Evolutionary conservation across 2,113 vertebrate species (phyloP), one percentile per base, ranked within the genome.

Genomic region (Hydrochoerus hydrochaeris): DNA sequence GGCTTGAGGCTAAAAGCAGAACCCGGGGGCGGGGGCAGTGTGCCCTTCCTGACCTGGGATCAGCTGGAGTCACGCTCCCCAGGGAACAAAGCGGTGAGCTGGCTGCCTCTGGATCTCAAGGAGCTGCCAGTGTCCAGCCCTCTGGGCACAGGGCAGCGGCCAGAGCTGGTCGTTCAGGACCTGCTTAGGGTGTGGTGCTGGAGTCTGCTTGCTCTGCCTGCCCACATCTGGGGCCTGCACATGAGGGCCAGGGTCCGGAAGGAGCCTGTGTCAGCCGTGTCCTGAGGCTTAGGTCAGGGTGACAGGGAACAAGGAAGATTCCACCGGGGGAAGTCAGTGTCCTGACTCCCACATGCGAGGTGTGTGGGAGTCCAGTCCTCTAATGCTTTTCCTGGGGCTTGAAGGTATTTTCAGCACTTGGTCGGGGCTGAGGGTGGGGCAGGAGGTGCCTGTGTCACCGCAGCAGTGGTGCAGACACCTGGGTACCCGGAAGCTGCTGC

Each of bases 1-100:
- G 91, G 94, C 92, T 46, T 0, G 5, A 38, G 71, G 91, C 97
- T 97, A 95, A 97, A 97, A 97, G 96, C 95, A 94, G 96, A 96
- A 91, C n/a, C 52, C 0, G 83, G 91, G 85, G 89, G 94, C 14
- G 91, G 85, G 63, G 78, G 95, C 78, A 86, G 87, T 62, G 80
- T 63, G 88, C 95, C 97, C 96, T 96, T 95, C 46, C 85, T 63
- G 60, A 88, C 93, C 96, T 30, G 0, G 2, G 77, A 77, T 90
- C 85, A 20, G 35, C 14, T 11, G 69, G 71, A 95, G 77, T 38
- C 60, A 6, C 60, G 63, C 10, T 85, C 91, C 78, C 38, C n/a
- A n/a, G 75, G 85, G 63, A 91, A 81, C 62, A 81, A 44, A 58
- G 63, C 91, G 41, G 54, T 41, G 75, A 67, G 28, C 32, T 22